Evolutionary conservation across 2,113 vertebrate species (phyloP), one percentile per base, ranked within the genome.

Genomic region (Aythya baeri): DNA sequence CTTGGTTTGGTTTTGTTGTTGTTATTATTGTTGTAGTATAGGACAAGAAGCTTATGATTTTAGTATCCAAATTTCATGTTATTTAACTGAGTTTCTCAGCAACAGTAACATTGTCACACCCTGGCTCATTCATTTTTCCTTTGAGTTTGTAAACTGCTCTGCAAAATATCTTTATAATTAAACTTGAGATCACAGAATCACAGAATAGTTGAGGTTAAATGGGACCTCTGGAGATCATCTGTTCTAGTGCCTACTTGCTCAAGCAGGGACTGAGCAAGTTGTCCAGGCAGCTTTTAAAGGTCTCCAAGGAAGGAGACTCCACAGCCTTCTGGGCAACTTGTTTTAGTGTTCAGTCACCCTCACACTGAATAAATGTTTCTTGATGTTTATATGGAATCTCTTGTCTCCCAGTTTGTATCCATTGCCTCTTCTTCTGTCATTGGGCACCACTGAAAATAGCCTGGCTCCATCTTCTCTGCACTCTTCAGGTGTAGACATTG

Each of bases 41-140:
- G 36, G 57, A 0, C 12, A 62, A 27, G 7, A 3, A 46, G 7
- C 5, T 8, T 49, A 18, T 17, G 3, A 36, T 36, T 46, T 78
- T 89, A 83, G 34, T 32, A 59, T 72, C 8, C 17, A 63, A 49
- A 55, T 68, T 86, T 89, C 0, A 54, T 67, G 25, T 86, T 63
- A 75, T 20, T 32, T 76, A 72, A 49, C 3, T 38, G 22, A 75
- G 38, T 81, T 75, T 62, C 62, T 57, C 55, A 59, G 5, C 43
- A 68, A 5, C 10, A 66, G 27, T 29, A 43, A 1, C 11, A 34
- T 34, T 9, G 23, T 36, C 15, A 22, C 6, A 68, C 0, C 2
- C 29, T 38, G n/a, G 50, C 13, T 79, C 23, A 34, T 68, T 86
- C 3, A n/a, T 58, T 67, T 75, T 86, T 83, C 14, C 9, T 79